Conservation (phyloP, 2,797 vertebrate genomes). For the Aeoliscus strigatus region DNA sequence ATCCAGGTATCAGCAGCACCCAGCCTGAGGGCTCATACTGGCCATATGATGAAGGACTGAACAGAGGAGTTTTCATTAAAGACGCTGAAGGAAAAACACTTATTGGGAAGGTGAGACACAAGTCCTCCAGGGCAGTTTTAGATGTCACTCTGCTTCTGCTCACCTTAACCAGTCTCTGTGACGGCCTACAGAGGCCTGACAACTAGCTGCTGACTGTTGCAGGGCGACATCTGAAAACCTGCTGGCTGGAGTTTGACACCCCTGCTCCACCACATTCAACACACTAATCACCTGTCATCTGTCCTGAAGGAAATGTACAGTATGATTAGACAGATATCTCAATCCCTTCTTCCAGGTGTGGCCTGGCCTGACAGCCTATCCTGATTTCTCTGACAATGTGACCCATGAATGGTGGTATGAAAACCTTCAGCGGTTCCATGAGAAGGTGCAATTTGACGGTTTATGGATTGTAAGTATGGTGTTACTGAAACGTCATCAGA, state of each 20-base stretch:
- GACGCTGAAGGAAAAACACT: conserved; percentile 74
- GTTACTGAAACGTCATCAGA: too few species aligned
- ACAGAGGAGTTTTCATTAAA: conserved; percentile 81
- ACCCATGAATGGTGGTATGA: conserved; percentile 86
- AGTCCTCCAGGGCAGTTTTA: too few species aligned
- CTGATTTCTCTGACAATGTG: conserved; percentile 80
- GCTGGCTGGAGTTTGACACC: too few species aligned
- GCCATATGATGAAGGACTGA: conserved; percentile 84
- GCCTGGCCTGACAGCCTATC: conserved; percentile 84
- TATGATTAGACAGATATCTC: not conserved
- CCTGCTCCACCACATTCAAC: too few species aligned
- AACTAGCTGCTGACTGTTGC: not conserved
- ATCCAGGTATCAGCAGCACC: conserved; percentile 84
- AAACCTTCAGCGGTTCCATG: conserved; percentile 78
- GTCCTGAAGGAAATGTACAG: not conserved
- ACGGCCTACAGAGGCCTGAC: too few species aligned
- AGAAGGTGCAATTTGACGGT: conserved; percentile 80
- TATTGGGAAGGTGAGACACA: conserved; percentile 78
- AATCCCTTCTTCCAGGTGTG: conserved; percentile 73
- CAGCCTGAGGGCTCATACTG: conserved; percentile 77
- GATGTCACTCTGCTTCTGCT: too few species aligned
- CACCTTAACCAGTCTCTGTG: too few species aligned
- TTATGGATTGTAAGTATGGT: conserved; percentile 83
- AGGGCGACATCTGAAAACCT: not conserved
- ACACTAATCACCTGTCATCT: not conserved